A percentile compares a stretch with the other conserved stretches of the same genome.
phyloP scores from a whole-genome alignment of 1,140 invertebrate species.

The Calliphora vicina region DNA sequence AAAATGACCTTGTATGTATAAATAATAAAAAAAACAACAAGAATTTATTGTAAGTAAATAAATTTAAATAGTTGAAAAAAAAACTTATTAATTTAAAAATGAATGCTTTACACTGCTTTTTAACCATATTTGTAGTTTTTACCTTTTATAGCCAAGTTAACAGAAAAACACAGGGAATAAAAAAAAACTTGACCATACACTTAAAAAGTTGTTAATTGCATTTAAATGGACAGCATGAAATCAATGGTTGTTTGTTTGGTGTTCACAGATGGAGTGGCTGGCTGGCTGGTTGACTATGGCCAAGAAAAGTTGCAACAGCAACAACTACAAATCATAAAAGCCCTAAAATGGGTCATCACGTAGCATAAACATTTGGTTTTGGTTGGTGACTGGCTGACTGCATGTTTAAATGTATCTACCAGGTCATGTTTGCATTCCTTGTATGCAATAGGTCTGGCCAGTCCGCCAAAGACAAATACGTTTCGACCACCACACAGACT shows the following conservation, averaged over 20 bases:
- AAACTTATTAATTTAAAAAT: background rate
- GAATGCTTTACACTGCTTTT: background rate
- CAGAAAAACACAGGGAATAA: background rate
- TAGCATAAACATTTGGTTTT: background rate
- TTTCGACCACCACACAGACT: too few relatives aligned
- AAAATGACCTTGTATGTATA: background rate
- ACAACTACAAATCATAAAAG: background rate
- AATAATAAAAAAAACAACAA: background rate
- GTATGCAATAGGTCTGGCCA: background rate
- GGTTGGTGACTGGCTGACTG: background rate
- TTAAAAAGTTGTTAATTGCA: background rate
- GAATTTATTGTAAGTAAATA: background rate
- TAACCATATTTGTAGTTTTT: background rate
- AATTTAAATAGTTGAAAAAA: background rate
- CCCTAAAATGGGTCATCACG: conserved; percentile 28
- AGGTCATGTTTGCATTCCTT: background rate
- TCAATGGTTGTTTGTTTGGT: background rate
- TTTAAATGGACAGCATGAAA: background rate
- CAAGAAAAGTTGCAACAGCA: background rate
- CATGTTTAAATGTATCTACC: background rate
- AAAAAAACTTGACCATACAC: background rate
- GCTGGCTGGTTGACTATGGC: background rate
- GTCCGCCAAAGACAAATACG: conserved; percentile 12
- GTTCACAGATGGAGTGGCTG: background rate
- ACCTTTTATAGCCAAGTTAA: background rate